These are phyloP conservation scores for Tachycineta bicolor DNA, from an alignment of 2,113 vertebrate species.

Conservation along the genomic window DNA sequence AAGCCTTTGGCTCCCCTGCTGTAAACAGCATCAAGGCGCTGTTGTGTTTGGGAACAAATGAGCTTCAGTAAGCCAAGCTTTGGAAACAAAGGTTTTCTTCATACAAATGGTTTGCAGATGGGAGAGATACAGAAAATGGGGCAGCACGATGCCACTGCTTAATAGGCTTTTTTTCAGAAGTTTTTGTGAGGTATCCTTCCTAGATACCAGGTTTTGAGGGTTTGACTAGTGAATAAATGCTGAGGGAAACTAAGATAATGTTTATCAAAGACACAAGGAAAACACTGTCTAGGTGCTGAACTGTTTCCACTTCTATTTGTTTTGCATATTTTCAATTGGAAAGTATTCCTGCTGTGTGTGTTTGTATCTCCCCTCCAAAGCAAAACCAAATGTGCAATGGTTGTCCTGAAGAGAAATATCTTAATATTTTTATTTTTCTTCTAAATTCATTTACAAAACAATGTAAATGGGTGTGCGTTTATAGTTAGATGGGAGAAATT, in stretches of 20 bases:
- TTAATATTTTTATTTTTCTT: conserved; percentile 26
- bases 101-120: background rate
- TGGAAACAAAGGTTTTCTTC: conserved; percentile 38
- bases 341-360: background rate
- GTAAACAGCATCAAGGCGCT: background rate
- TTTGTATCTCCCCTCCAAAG: background rate
- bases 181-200: background rate
- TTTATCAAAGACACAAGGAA: background rate
- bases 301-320: background rate
- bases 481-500: background rate
- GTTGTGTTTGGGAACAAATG: conserved; percentile 38
- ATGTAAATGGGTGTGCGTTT: conserved; percentile 47
- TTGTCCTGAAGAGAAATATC: conserved; percentile 7
- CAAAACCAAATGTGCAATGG: conserved; percentile 5
- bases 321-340: background rate
- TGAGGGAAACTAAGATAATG: background rate
- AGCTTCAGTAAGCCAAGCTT: background rate
- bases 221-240: background rate
- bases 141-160: background rate
- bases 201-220: background rate
- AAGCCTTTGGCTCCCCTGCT: background rate
- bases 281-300: background rate
- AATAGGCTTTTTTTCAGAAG: background rate
- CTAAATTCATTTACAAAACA: conserved; percentile 48
- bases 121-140: background rate